Evolutionary conservation across 2,888 invertebrate genomes (phyloP).

Genomic region (Drosophila nr. perissopoda): DNA sequence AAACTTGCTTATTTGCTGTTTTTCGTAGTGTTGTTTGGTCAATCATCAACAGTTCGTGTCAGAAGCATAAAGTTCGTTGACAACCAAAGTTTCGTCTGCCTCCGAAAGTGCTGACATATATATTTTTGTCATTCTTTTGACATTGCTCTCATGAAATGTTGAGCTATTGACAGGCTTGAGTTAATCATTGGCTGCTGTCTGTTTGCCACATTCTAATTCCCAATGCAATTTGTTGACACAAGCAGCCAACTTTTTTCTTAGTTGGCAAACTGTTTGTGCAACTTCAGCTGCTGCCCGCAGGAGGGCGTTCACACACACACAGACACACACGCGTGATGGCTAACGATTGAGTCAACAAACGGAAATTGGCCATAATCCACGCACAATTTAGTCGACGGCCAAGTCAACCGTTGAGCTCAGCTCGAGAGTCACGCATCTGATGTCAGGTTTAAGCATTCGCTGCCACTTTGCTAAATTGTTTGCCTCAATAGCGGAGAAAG

Average conservation of each 20-base stretch:
- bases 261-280: constrained; percentile 1
- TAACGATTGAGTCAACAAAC: constrained; percentile 52
- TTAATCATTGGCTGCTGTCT: background rate
- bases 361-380: constrained; percentile 77
- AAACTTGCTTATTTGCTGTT: background rate
- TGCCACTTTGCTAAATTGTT: constrained; percentile 71
- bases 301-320: background rate
- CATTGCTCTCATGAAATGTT: background rate
- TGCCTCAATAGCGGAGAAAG: constrained; percentile 24
- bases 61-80: background rate
- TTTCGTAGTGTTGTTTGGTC: background rate
- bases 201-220: background rate
- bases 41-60: background rate
- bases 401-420: constrained; percentile 36
- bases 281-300: constrained; percentile 8
- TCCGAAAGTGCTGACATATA: background rate
- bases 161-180: background rate
- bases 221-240: constrained; percentile 17
- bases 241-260: constrained; percentile 7
- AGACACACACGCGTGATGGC: constrained; percentile 15
- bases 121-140: background rate
- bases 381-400: constrained; percentile 65
- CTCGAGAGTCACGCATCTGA: constrained; percentile 35
- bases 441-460: constrained; percentile 31
- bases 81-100: background rate